phyloP scores from a whole-genome alignment of 2,797 vertebrate genomes.

The Leuciscus waleckii region DNA sequence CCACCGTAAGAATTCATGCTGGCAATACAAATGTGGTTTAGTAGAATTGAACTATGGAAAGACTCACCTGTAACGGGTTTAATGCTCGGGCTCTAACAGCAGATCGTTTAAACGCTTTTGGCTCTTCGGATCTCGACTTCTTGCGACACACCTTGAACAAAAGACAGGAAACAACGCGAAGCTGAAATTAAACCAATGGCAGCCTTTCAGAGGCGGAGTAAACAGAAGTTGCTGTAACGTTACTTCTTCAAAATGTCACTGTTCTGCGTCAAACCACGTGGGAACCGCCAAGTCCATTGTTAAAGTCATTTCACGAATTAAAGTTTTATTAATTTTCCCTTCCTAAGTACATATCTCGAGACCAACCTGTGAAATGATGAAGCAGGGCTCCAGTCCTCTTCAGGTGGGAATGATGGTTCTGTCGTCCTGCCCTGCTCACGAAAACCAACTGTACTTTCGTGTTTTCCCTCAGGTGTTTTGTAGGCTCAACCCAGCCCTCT shows the following conservation, averaged over 20 bases:
- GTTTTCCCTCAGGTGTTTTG: constrained; percentile 1
- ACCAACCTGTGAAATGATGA: background rate
- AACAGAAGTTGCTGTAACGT: background rate
- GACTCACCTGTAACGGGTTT: constrained; percentile 22
- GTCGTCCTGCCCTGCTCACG: background rate
- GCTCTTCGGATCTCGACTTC: background rate
- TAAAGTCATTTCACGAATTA: background rate
- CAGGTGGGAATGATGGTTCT: background rate
- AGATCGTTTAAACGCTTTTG: background rate
- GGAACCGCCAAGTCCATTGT: background rate
- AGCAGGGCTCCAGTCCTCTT: background rate
- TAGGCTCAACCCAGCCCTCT: background rate
- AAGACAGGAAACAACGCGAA: constrained; percentile 22
- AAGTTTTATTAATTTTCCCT: background rate
- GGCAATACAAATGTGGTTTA: background rate
- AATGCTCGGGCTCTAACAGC: background rate
- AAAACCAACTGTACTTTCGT: background rate
- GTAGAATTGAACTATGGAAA: background rate
- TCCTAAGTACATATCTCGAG: background rate
- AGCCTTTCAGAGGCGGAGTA: constrained; percentile 21
- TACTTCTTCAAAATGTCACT: constrained; percentile 27
- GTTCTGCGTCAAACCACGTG: constrained; percentile 24
- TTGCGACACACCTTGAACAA: constrained; percentile 32
- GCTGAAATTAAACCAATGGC: constrained; percentile 25
- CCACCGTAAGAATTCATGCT: background rate